Conservation (phyloP, 1,140 invertebrate genomes). For the Antheraea mylitta region DNA sequence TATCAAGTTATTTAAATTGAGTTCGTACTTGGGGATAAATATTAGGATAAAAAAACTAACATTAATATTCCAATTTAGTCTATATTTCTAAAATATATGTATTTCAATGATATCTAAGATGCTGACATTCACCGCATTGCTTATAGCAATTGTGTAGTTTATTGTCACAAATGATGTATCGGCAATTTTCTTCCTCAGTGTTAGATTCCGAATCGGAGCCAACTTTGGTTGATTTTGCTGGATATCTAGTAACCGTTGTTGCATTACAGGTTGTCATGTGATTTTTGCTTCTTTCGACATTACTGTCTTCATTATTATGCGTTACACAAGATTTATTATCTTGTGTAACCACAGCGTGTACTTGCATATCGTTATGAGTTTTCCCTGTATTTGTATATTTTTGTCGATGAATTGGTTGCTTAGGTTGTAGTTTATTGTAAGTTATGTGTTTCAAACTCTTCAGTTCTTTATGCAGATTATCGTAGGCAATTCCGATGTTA, state of each 20-base stretch:
- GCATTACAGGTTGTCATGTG: conserved; percentile 19
- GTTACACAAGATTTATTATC: not conserved
- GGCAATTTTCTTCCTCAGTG: conserved; percentile 1
- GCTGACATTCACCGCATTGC: not conserved
- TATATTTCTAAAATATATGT: not conserved
- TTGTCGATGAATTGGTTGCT: not conserved
- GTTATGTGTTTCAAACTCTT: conserved; percentile 1
- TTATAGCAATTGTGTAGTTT: conserved; percentile 14
- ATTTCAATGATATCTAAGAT: not conserved
- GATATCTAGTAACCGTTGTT: conserved; percentile 38
- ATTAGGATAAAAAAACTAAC: too few relatives aligned
- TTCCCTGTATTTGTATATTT: conserved; percentile 19
- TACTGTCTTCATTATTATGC: not conserved
- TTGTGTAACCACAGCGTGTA: not conserved
- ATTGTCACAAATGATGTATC: not conserved
- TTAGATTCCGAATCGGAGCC: conserved; percentile 14
- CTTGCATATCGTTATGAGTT: not conserved
- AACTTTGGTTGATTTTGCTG: conserved; percentile 30
- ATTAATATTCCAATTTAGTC: too few relatives aligned
- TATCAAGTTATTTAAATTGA: too few relatives aligned
- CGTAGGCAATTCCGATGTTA: conserved; percentile 45
- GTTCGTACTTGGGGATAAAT: too few relatives aligned
- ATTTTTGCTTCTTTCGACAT: not conserved
- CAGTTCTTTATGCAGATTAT: conserved; percentile 39
- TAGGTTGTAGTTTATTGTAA: not conserved